phyloP scores from a whole-genome alignment of 2,113 vertebrate genomes.

The Neolamprologus longior region DNA sequence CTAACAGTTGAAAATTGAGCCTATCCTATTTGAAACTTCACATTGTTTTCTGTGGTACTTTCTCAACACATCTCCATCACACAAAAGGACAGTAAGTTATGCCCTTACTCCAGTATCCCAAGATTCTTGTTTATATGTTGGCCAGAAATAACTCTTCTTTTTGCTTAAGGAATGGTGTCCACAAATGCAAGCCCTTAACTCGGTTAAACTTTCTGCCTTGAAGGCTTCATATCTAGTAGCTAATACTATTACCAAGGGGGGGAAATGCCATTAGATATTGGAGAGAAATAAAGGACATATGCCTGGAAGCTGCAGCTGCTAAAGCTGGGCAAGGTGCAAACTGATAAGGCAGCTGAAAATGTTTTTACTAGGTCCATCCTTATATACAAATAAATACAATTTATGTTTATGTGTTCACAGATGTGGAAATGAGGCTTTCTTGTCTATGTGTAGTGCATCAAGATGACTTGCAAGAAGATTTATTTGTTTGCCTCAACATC shows the following conservation, averaged over 20 bases:
- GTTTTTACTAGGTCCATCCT: neutral
- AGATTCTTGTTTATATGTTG: neutral
- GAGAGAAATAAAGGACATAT: neutral
- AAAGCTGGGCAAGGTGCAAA: neutral
- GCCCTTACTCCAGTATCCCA: neutral
- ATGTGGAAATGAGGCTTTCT: neutral
- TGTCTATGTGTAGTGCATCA: neutral
- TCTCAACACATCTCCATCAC: neutral
- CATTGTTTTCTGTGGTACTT: neutral
- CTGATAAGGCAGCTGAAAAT: neutral
- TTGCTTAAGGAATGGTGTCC: neutral
- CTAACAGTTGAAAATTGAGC: too few species aligned
- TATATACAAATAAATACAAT: neutral
- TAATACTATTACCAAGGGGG: neutral
- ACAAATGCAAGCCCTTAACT: neutral
- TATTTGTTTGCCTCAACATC: neutral
- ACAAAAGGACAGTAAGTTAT: neutral
- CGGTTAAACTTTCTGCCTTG: neutral
- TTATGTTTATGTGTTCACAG: neutral
- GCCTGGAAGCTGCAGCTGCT: neutral
- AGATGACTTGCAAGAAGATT: neutral
- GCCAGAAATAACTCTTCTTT: neutral
- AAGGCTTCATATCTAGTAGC: neutral
- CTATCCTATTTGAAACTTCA: neutral
- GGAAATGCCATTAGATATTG: neutral